Percentiles rank a stretch among this genome's conserved stretches.
Evolutionary conservation across 2,797 vertebrate genomes (phyloP).

Genomic region (Phrynocephalus forsythii): DNA sequence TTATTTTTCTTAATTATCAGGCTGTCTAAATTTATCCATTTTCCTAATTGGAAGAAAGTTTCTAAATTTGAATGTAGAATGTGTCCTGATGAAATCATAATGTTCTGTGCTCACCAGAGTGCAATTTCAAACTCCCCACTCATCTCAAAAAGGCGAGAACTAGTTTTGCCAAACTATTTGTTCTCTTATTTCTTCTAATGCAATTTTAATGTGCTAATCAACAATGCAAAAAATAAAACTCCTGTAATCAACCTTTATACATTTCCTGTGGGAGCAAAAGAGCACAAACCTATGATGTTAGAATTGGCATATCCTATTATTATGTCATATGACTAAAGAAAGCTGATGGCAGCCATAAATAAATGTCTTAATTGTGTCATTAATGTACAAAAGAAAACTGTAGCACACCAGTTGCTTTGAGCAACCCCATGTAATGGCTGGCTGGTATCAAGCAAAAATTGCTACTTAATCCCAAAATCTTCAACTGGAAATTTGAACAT

Average conservation of each 20-base stretch:
- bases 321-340: background rate
- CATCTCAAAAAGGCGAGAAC: background rate
- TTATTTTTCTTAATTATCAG: background rate
- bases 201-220: background rate
- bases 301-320: constrained; percentile 8
- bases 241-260: background rate
- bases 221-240: constrained; percentile 11
- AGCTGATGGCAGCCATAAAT: background rate
- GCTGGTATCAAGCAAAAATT: background rate
- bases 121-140: background rate
- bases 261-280: background rate
- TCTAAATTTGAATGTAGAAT: background rate
- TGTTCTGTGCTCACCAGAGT: background rate
- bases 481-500: no score
- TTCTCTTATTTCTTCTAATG: background rate
- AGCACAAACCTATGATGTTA: constrained; percentile 1
- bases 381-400: background rate
- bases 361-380: background rate
- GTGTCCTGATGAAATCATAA: background rate
- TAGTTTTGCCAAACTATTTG: background rate
- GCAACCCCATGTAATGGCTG: background rate
- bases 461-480: background rate
- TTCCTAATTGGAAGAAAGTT: background rate
- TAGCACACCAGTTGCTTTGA: background rate
- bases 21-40: background rate